Conservation (phyloP, 2,797 vertebrate species). For the Botia kubotai region DNA sequence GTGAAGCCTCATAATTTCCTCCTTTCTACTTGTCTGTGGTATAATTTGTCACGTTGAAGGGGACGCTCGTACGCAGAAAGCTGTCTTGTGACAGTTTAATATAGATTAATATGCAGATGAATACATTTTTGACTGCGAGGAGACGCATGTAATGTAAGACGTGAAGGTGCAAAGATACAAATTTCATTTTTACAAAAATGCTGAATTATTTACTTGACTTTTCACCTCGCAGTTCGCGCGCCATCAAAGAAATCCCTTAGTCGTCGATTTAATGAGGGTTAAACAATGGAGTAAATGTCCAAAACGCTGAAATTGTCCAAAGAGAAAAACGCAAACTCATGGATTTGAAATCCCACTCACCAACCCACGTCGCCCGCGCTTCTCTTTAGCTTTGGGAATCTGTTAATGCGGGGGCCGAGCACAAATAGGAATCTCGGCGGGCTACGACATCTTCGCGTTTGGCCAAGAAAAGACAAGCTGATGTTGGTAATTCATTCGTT, state of each 20-base stretch:
- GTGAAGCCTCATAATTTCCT: slow-evolving; percentile 69
- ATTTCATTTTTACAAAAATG: neutral
- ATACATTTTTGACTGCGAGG: neutral
- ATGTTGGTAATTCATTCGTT: slow-evolving; percentile 37
- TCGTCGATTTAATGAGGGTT: slow-evolving; percentile 85
- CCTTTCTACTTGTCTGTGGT: slow-evolving; percentile 75
- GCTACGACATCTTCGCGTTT: slow-evolving; percentile 86
- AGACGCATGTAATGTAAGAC: neutral
- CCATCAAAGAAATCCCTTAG: slow-evolving; percentile 72
- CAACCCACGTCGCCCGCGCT: slow-evolving; percentile 86
- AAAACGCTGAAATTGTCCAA: slow-evolving; percentile 69
- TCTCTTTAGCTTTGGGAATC: slow-evolving; percentile 76
- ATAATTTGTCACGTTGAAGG: slow-evolving; percentile 79
- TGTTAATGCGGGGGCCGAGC: slow-evolving; percentile 64
- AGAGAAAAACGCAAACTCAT: slow-evolving; percentile 80
- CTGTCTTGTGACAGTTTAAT: slow-evolving; percentile 20
- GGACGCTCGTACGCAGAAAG: slow-evolving; percentile 68
- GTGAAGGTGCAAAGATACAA: neutral
- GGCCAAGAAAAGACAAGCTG: slow-evolving; percentile 82
- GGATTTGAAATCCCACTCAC: slow-evolving; percentile 81
- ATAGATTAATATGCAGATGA: slow-evolving; percentile 9
- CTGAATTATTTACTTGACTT: slow-evolving; percentile 61
- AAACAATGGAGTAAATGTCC: slow-evolving; percentile 90
- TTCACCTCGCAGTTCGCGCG: slow-evolving; percentile 72
- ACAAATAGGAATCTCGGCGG: slow-evolving; percentile 74